Evolutionary conservation across 1,140 invertebrate genomes (phyloP).

Genomic region (Coenobita brevimanus): DNA sequence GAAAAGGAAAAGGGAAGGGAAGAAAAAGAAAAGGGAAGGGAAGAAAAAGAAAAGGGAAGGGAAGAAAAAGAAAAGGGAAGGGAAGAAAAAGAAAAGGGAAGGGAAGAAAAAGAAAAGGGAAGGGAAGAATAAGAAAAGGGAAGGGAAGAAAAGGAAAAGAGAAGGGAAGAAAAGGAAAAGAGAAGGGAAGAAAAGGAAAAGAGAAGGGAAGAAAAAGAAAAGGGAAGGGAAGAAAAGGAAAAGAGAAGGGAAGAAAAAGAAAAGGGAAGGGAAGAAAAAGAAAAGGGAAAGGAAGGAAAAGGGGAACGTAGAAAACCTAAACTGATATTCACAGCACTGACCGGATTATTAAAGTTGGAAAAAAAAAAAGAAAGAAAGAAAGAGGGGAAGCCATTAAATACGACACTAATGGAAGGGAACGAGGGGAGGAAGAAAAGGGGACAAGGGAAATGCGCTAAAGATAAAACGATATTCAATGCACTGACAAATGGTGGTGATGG

Average conservation of each 20-base stretch:
- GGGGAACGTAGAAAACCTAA: not conserved
- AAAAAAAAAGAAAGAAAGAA: no score
- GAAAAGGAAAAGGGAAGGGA: no score
- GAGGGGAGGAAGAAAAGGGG: no score
- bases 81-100: conserved; percentile 25
- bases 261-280: not conserved
- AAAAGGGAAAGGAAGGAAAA: not conserved
- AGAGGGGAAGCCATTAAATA: no score
- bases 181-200: not conserved
- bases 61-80: not conserved
- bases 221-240: not conserved
- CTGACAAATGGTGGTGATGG: no score
- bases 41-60: not conserved
- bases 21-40: not conserved
- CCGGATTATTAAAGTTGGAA: no score
- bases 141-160: conserved; percentile 25
- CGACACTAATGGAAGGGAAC: no score
- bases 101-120: conserved; percentile 25
- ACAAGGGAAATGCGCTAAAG: no score
- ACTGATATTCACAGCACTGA: no score
- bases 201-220: conserved; percentile 26
- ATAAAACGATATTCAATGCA: no score
- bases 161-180: conserved; percentile 20
- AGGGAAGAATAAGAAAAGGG: conserved; percentile 1
- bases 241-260: not conserved